phyloP scores from a whole-genome alignment of 2,113 vertebrate genomes.

The Chlamydotis undulata region DNA sequence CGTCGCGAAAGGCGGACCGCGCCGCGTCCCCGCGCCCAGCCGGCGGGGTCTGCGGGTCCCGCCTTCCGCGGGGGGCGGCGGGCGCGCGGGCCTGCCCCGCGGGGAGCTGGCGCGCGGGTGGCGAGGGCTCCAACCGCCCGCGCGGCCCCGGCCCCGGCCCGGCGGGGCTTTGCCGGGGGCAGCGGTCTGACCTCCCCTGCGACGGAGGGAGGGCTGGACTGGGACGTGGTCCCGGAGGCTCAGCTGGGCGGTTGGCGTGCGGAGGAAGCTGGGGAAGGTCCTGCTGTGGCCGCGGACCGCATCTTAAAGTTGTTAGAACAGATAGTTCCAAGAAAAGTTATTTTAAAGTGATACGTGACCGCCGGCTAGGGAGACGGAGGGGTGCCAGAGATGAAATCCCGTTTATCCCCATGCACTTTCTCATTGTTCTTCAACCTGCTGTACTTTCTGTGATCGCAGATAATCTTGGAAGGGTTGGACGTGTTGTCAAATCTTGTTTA shows the following conservation, averaged over 20 bases:
- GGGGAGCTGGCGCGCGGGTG: too few species aligned
- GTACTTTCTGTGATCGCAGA: not conserved
- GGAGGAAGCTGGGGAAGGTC: not conserved
- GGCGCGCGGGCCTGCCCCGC: not conserved
- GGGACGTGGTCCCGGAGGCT: not conserved
- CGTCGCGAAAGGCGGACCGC: too few species aligned
- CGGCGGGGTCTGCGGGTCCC: too few species aligned
- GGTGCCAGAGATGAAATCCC: not conserved
- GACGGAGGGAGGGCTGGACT: too few species aligned
- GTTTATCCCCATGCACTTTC: not conserved
- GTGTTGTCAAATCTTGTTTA: not conserved
- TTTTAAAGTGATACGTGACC: not conserved
- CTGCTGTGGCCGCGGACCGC: not conserved
- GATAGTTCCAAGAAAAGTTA: not conserved
- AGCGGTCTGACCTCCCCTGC: too few species aligned
- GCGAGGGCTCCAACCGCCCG: too few species aligned
- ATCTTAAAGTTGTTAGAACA: not conserved
- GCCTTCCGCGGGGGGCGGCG: not conserved
- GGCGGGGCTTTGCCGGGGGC: not conserved
- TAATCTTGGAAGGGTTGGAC: not conserved
- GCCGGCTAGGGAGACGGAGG: not conserved
- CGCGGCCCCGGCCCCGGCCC: too few species aligned
- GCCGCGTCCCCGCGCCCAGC: too few species aligned
- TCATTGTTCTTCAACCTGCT: not conserved
- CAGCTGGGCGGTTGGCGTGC: not conserved